Conservation (phyloP, 1,140 invertebrate genomes). For the Chionoecetes opilio region DNA sequence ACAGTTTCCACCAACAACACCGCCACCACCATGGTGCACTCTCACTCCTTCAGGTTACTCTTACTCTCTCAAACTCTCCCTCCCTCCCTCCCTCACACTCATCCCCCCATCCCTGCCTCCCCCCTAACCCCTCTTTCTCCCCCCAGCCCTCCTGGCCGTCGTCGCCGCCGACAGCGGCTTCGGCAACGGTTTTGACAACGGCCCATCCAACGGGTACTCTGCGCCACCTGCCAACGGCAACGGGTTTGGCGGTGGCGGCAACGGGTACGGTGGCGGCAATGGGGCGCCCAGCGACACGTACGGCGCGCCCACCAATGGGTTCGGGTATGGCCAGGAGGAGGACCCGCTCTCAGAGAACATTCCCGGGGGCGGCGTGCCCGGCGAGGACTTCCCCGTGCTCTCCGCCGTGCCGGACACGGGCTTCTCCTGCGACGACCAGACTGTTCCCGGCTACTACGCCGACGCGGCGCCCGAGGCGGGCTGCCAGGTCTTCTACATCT, state of each 20-base stretch:
- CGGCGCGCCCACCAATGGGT: not conserved
- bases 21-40: too few relatives aligned
- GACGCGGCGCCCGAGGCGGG: conserved; percentile 83
- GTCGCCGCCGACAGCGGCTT: conserved; percentile 1
- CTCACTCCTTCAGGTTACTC: too few relatives aligned
- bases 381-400: conserved; percentile 82
- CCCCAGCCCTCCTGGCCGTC: conserved; percentile 6
- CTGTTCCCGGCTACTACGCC: conserved; percentile 79
- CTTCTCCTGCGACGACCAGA: conserved; percentile 83
- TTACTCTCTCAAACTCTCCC: too few relatives aligned
- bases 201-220: not conserved
- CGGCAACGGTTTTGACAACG: not conserved
- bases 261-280: conserved; percentile 34
- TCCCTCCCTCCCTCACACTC: too few relatives aligned
- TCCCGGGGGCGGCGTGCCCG: conserved; percentile 79
- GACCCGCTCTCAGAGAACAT: conserved; percentile 51
- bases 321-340: not conserved
- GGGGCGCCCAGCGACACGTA: conserved; percentile 33
- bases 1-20: too few relatives aligned
- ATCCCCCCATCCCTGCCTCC: too few relatives aligned
- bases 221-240: not conserved
- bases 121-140: not conserved
- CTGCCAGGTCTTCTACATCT: conserved; percentile 86
- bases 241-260: conserved; percentile 7
- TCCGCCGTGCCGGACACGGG: conserved; percentile 83